Base-by-base conservation (phyloP, 2,113 vertebrate genomes). In the Elanus axillaris region DNA sequence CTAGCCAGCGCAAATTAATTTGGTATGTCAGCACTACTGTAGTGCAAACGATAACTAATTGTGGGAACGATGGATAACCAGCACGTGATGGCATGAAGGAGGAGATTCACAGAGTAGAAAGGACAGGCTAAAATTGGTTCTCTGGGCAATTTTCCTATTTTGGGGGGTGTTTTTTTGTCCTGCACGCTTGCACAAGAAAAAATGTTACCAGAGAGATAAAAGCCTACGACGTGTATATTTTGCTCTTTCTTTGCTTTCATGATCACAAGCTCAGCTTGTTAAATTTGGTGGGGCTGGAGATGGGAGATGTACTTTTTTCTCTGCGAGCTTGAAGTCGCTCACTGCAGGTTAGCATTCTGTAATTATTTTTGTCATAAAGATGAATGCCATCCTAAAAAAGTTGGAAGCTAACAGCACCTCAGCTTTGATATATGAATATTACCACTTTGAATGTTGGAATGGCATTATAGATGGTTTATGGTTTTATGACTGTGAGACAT, bases 291-390 rank as follows among this genome's bases (percentile, higher is more conserved):
- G 53, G 66, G n/a, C 77, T 81, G 86, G 86, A 32, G 92, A 42
- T 42, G 50, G 76, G 60, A 75, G 76, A 32, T 0, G 4, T 9
- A 9, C 36, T 91, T 80, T 87, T 80, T 42, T 21, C 60, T 74
- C 17, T 4, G 4, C 0, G 2, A 86, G 60, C 45, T 45, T 40
- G 76, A 77, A 85, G 80, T 23, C 2, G 18, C 76, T 23, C 2
- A 16, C 76, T 94, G 95, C 83, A 77, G 93, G 91, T 96, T 64
- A 80, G 36, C 86, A 86, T 96, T 73, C 91, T 43, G 1, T 95
- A 86, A 96, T 94, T 96, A 94, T 89, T 97, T 94, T 96, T 94
- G 95, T 96, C 97, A 96, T 36, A 8, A 95, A 96, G 95, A 97
- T 75, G 88, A 94, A 97, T 96, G 88, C 88, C 94, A 90, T 75